Evolutionary conservation across 1,140 invertebrate genomes (phyloP).

Genomic region (Megathymus violae): DNA sequence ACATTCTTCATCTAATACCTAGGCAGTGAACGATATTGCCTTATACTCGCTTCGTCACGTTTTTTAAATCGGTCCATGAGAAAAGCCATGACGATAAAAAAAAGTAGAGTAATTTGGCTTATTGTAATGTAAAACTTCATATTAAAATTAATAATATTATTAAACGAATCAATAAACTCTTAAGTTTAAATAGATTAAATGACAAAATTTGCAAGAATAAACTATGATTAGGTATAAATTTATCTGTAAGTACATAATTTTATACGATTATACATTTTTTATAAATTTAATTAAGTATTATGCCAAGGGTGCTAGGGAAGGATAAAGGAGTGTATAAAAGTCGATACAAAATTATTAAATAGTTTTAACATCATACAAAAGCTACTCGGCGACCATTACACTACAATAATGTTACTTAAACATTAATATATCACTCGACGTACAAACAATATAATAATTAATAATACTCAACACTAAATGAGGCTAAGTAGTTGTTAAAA

Average conservation of each 20-base stretch:
- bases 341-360: constrained; percentile 81
- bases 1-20: no score
- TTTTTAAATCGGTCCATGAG: no score
- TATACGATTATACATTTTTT: background rate
- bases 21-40: no score
- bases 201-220: constrained; percentile 14
- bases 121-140: background rate
- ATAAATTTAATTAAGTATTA: constrained; percentile 23
- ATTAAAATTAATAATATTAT: background rate
- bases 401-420: constrained; percentile 73
- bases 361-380: constrained; percentile 83
- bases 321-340: constrained; percentile 83
- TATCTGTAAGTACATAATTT: background rate
- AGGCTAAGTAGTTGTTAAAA: background rate
- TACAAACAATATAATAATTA: constrained; percentile 51
- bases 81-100: no score
- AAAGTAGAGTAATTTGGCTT: background rate
- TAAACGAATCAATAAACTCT: background rate
- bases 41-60: no score
- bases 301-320: constrained; percentile 79
- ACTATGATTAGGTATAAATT: no score
- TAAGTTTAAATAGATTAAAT: background rate
- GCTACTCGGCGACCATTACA: constrained; percentile 68
- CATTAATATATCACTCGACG: constrained; percentile 63
- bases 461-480: constrained; percentile 26